A percentile compares a stretch with the other conserved stretches of the same genome.
Evolutionary conservation across 2,888 invertebrate genomes (phyloP).

Genomic region (Limenitis camilla): DNA sequence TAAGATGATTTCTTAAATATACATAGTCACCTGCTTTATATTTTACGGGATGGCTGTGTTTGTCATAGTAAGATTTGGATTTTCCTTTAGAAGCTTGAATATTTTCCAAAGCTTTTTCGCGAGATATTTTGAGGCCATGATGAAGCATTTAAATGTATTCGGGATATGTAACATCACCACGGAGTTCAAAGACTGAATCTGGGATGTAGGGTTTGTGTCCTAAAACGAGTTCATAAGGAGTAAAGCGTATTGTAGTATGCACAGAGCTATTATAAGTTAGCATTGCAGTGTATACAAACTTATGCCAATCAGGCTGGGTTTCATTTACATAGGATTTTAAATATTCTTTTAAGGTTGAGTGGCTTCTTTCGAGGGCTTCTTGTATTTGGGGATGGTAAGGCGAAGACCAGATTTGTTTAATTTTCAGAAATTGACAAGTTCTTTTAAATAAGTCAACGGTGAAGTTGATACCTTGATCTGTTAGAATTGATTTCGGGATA

Average conservation of each 20-base stretch:
- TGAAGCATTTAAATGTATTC: too few relatives aligned
- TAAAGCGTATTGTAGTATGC: background rate
- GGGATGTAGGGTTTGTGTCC: too few relatives aligned
- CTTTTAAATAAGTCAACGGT: conserved; percentile 15
- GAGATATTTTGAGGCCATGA: too few relatives aligned
- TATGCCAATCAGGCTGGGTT: conserved; percentile 34
- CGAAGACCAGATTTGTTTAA: conserved; percentile 31
- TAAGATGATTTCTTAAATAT: too few relatives aligned
- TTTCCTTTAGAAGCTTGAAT: too few relatives aligned
- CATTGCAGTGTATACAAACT: background rate
- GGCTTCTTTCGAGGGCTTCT: conserved; percentile 34
- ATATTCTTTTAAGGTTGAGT: conserved; percentile 34
- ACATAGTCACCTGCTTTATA: too few relatives aligned
- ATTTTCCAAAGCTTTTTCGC: too few relatives aligned
- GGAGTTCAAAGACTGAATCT: too few relatives aligned
- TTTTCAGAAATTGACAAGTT: conserved; percentile 14
- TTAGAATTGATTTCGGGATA: conserved; percentile 17
- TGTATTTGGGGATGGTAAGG: conserved; percentile 38
- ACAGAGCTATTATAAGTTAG: background rate
- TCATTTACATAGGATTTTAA: conserved; percentile 37
- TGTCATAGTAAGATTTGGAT: too few relatives aligned
- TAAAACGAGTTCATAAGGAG: too few relatives aligned
- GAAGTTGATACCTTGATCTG: conserved; percentile 19
- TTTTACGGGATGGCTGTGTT: too few relatives aligned
- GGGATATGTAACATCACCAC: too few relatives aligned